Base-by-base conservation (phyloP, 2,888 invertebrate species). In the Zhuqinia jingwanae region DNA sequence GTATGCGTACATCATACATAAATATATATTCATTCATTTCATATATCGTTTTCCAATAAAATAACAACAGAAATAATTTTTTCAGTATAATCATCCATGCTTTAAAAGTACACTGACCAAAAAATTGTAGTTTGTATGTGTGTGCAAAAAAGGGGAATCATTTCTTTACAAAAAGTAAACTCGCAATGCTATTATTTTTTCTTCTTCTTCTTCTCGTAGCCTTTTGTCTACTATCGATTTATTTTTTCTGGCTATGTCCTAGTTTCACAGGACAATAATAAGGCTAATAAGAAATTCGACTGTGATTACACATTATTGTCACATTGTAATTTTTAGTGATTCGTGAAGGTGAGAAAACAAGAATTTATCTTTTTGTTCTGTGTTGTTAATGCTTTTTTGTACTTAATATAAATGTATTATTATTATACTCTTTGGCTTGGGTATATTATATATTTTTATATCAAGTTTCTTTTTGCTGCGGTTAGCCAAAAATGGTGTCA, bases 401-500 rank as follows among this genome's bases (percentile, higher is more conserved):
- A 53, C 36, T 53, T 75, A 56, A 56, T 36, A 30, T 36, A 75
- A 75, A 20, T n/a, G n/a, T n/a, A n/a, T n/a, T n/a, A n/a, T n/a
- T n/a, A n/a, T n/a, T 17, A 53, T 56, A 36, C 36, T 6, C 36
- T 36, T 36, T 36, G 3, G 36, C 36, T 36, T 36, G 36, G n/a
- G n/a, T n/a, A n/a, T 36, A 6, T 36, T 36, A 6, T 50, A 10
- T 73, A 25, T 83, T 60, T 56, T 58, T 58, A 68, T 63, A 60
- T 82, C 60, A 36, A 68, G 56, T 47, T 85, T 53, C 30, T 36
- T 36, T n/a, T 8, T 36, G 36, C 36, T 85, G 85, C 56, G 85
- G 85, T 85, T 85, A 75, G 75, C 85, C 85, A 73, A 85, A 85
- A 85, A 85, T 85, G 85, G 85, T 85, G 85, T 85, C 85, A 79